Base-by-base conservation (phyloP, 2,113 vertebrate species). In the Cynopterus brachyotis region DNA sequence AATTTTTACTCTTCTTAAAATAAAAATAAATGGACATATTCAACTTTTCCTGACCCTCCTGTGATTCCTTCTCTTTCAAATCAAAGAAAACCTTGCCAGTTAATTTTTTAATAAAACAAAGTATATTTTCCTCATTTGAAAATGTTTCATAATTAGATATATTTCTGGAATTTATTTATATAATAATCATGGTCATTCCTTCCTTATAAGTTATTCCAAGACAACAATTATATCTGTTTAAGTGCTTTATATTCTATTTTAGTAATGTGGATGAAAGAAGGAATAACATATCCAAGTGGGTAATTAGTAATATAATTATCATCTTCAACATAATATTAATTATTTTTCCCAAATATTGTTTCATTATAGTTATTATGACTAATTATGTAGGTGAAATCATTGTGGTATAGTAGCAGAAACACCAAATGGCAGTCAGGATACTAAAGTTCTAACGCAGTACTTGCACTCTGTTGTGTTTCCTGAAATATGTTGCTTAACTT, bases 101-200 rank as follows among this genome's bases (percentile, higher is more conserved):
- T 59, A 62, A 19, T 84, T 79, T 95, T 90, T 86, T 95, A 80
- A 75, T 53, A 66, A 92, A 87, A 50, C 16, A 87, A 83, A 94
- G 26, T 20, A 96, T 85, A 72, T 15, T 81, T 91, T 69, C 12
- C 30, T 84, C 3, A 93, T 80, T 95, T 92, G 47, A 93, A 87
- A 94, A 76, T 64, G 15, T 67, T 91, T 50, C 57, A 87, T 47
- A 47, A 89, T 64, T 89, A 42, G 22, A 19, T 59, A 42, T 22
- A 90, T 75, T 90, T 95, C 16, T n/a, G 53, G 26, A 92, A 73
- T 16, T 59, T 95, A 87, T 82, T 79, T 45, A 86, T 69, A 83
- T 26, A 82, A 87, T 84, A 83, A 75, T 7, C 12, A 24, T 26
- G 40, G 26, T 53, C 47, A 87, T 86, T 89, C 79, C 24, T 91